A percentile compares a stretch with the other conserved stretches of the same genome.
Evolutionary conservation across 2,113 vertebrate species (phyloP).

Genomic region (Sinocyclocheilus maitianheensis): DNA sequence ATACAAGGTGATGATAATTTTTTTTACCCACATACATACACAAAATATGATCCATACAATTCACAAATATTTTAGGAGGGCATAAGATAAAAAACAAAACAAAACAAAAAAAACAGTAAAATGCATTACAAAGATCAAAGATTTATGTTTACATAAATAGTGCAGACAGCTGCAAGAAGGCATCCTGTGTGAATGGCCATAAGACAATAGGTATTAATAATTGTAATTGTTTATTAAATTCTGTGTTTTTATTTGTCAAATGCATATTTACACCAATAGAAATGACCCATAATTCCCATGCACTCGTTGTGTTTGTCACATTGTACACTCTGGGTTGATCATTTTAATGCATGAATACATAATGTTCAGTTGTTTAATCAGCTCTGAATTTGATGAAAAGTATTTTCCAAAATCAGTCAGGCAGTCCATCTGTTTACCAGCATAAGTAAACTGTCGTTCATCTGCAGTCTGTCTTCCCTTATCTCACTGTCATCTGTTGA

Average conservation of each 20-base stretch:
- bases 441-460: constrained; percentile 31
- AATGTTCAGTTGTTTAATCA: constrained; percentile 5
- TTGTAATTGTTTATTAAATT: not conserved
- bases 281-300: constrained; percentile 4
- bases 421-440: constrained; percentile 29
- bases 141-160: not conserved
- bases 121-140: not conserved
- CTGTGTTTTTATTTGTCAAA: constrained; percentile 10
- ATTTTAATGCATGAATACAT: not conserved
- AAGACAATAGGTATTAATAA: not conserved
- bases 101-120: not conserved
- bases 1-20: constrained; percentile 84
- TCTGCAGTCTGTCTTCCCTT: constrained; percentile 30
- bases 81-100: not conserved
- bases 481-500: constrained; percentile 39
- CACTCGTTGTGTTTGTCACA: not conserved
- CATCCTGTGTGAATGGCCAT: not conserved
- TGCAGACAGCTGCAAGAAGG: not conserved
- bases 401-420: constrained; percentile 30
- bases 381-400: constrained; percentile 12
- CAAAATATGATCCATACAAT: constrained; percentile 32
- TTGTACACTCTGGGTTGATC: not conserved
- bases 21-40: constrained; percentile 7
- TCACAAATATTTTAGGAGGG: not conserved
- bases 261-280: constrained; percentile 1